Evolutionary conservation across 1,140 invertebrate genomes (phyloP), one percentile per base, ranked within the genome.

Genomic region (Zaprionus ghesquierei): DNA sequence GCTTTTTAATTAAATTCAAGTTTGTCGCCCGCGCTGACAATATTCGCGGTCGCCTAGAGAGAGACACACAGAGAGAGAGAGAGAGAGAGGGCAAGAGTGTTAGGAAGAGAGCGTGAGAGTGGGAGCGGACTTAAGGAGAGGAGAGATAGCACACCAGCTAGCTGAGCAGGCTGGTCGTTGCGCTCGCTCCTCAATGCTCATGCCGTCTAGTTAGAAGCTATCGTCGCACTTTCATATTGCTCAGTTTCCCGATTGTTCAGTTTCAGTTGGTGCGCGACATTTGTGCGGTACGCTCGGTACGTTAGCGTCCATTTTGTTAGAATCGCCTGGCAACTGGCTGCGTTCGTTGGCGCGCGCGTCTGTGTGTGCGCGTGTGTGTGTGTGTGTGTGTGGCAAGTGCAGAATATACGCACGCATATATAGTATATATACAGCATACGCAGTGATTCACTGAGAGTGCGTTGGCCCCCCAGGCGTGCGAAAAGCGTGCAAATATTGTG

Each of bases 1-100:
- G 72, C 12, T 64, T 70, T 87, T 79, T 87, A 82, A 89, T 87
- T 89, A 79, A 89, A 82, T 89, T 87, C 82, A 89, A 87, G 76
- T 82, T 89, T 87, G 84, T 87, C 82, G 76, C 75, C 81, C 69
- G 76, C 72, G 49, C 60, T 79, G 79, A 70, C 69, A 84, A 68
- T 77, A 77, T 89, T 87, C 79, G 79, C 75, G 82, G 82, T 79
- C 84, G 82, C 54, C 50, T n/a, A 50, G 68, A 51, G 23, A 31
- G 35, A 53, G 22, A 44, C 58, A 60, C 64, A 38, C 31, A 59
- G 60, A 71, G 59, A 69, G 61, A 46, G 71, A 22, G 49, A 29
- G 55, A 54, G 63, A 25, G 70, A 31, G 51, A 46, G 51, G 64
- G n/a, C n/a, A n/a, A n/a, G n/a, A n/a, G n/a, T n/a, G n/a, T n/a